Conservation (phyloP, 2,113 vertebrate species). For the Excalfactoria chinensis region DNA sequence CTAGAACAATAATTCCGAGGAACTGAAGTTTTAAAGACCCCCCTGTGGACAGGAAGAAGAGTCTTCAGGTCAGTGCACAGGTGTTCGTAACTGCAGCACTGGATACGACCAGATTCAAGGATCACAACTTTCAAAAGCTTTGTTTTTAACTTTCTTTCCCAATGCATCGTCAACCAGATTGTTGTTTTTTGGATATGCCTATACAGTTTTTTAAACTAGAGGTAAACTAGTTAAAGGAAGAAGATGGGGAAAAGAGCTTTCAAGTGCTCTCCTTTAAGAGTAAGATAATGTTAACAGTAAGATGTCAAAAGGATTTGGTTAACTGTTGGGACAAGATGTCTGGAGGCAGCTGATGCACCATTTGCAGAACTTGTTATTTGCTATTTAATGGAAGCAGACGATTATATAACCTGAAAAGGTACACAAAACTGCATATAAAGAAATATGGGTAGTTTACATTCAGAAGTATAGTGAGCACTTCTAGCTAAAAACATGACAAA, state of each 20-base stretch:
- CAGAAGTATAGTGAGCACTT: background rate
- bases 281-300: background rate
- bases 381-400: background rate
- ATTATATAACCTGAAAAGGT: background rate
- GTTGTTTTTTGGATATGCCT: background rate
- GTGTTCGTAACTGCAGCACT: background rate
- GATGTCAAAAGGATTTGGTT: background rate
- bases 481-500: background rate
- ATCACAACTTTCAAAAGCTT: background rate
- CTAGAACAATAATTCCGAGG: background rate
- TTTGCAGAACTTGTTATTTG: background rate
- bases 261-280: background rate
- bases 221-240: background rate
- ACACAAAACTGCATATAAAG: background rate
- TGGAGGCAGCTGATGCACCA: background rate
- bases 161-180: background rate
- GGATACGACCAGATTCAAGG: background rate
- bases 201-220: background rate
- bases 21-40: background rate
- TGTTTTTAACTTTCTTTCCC: background rate
- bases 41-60: background rate
- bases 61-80: background rate
- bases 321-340: background rate
- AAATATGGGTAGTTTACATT: background rate
- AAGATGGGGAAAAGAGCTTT: background rate